phyloP scores from a whole-genome alignment of 2,113 vertebrate species.

The Myrmophylax atrothorax region DNA sequence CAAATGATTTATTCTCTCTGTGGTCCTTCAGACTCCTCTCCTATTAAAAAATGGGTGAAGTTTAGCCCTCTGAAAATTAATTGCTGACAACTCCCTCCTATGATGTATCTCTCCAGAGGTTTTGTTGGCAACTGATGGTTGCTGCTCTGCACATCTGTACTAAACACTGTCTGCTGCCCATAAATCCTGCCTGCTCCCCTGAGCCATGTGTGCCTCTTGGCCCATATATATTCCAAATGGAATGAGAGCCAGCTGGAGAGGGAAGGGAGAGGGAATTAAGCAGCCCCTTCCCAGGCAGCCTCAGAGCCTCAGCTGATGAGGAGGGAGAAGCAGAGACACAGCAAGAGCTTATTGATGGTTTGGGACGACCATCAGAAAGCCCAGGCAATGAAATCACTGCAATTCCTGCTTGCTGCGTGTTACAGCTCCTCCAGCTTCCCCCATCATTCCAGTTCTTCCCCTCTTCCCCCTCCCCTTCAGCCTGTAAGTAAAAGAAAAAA shows the following conservation, averaged over 20 bases:
- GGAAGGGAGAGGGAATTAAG: neutral
- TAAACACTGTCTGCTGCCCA: neutral
- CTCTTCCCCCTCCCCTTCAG: neutral
- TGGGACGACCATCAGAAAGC: neutral
- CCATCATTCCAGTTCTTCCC: neutral
- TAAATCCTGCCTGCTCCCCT: constrained; percentile 33
- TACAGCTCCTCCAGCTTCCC: neutral
- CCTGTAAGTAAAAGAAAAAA: neutral
- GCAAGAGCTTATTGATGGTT: neutral
- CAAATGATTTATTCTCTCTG: constrained; percentile 46
- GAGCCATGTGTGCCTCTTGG: neutral
- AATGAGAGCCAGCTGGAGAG: neutral
- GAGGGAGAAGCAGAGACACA: neutral
- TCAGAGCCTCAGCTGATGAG: neutral
- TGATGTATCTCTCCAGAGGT: constrained; percentile 57
- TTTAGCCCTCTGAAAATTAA: constrained; percentile 62
- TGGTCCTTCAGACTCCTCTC: constrained; percentile 35
- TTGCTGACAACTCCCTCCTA: constrained; percentile 35
- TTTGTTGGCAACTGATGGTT: constrained; percentile 24
- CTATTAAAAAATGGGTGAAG: constrained; percentile 59
- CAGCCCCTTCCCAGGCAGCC: neutral
- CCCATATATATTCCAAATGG: neutral
- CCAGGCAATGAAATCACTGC: neutral
- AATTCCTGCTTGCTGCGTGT: neutral
- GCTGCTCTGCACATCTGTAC: constrained; percentile 61